Base-by-base conservation (phyloP, 2,113 vertebrate species). In the Manacus vitellinus region DNA sequence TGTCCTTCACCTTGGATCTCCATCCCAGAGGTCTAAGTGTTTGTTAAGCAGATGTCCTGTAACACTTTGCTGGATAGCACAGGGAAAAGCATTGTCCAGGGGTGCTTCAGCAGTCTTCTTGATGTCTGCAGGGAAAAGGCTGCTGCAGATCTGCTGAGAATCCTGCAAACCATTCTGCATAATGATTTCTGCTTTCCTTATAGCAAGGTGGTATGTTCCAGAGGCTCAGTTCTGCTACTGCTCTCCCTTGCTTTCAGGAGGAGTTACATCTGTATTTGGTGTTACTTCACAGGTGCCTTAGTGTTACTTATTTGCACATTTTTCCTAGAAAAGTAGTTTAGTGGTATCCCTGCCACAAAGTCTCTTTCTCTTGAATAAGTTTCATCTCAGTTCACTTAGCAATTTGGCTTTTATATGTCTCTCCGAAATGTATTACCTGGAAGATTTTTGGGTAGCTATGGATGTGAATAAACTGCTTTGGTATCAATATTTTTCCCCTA, bases 201-300 rank as follows among this genome's bases (percentile, higher is more conserved):
- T 12, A 1, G 0, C 2, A 35, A 77, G 44, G 31, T 51, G 6
- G 4, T 62, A 41, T 24, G 6, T 59, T 66, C 27, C 71, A 56
- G 49, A 88, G 47, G 49, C 75, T 93, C 14, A 11, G 23, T 51
- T 89, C n/a, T 0, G 0, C 37, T 56, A 21, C 62, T 63, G 39
- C 13, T 77, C 23, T 59, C 51, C 15, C 14, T 71, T 55, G n/a
- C 85, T 80, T 88, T 73, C 56, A 18, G 0, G 0, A n/a, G 37
- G 41, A 77, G 24, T 18, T 43, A 16, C 17, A 14, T 46, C 17
- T 81, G 8, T 71, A 30, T 71, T 73, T 65, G 18, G 33, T 92
- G 22, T 61, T 27, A 47, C 27, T 73, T 94, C 37, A 63, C 20
- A 76, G n/a, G 31, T 76, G 33, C 37, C 6, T 73, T 65, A 16